phyloP scores from a whole-genome alignment of 2,797 vertebrate genomes.

The Psittacula echo region DNA sequence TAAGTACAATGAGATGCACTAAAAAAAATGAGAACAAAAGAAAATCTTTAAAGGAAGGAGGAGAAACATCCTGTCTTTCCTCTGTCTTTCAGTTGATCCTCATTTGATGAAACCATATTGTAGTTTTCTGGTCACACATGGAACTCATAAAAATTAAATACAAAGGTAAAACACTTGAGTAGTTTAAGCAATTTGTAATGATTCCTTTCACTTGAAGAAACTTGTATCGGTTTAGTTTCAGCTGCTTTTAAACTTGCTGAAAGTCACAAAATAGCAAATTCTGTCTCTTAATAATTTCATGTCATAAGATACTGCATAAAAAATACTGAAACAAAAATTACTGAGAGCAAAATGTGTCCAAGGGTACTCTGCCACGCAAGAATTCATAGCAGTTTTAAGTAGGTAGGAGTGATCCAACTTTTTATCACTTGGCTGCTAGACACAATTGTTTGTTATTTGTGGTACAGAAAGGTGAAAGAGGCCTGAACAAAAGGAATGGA shows the following conservation, averaged over 20 bases:
- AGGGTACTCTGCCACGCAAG: slow-evolving; percentile 37
- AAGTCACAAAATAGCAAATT: slow-evolving; percentile 31
- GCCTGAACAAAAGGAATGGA: not conserved
- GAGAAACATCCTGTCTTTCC: not conserved
- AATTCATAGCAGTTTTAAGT: slow-evolving; percentile 67
- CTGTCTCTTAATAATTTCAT: slow-evolving; percentile 11
- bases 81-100: not conserved
- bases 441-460: not conserved
- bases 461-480: not conserved
- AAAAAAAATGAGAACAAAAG: not conserved
- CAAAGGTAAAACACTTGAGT: slow-evolving; percentile 3
- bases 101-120: not conserved
- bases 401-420: slow-evolving; percentile 58
- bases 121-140: slow-evolving; percentile 1
- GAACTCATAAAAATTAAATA: slow-evolving; percentile 16
- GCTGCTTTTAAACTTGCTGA: not conserved
- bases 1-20: not conserved
- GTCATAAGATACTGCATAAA: not conserved
- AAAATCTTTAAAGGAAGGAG: slow-evolving; percentile 2
- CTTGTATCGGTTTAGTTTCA: not conserved
- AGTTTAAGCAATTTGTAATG: slow-evolving; percentile 8
- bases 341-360: not conserved
- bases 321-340: not conserved
- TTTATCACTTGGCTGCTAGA: not conserved
- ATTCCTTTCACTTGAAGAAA: not conserved